Percentiles rank a stretch among this genome's conserved stretches.
These are phyloP conservation scores for Drosophila lutescens DNA, from an alignment of 2,888 invertebrate genomes.

Conservation along the genomic window DNA sequence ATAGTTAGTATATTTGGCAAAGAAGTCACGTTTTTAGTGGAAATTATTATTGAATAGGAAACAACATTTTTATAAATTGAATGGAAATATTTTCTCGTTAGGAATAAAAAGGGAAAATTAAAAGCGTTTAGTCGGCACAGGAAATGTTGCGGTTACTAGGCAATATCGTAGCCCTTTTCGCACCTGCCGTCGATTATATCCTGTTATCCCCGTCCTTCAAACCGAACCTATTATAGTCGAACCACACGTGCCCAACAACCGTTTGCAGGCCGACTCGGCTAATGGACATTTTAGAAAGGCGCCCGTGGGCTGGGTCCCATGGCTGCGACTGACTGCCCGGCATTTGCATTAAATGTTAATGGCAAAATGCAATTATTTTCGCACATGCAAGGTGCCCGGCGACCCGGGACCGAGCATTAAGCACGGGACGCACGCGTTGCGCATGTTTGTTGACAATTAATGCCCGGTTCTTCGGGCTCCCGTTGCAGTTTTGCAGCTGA, in stretches of 20 bases:
- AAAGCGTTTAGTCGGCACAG: constrained; percentile 1
- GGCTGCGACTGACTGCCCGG: constrained; percentile 6
- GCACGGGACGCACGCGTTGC: constrained; percentile 43
- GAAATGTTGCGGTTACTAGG: constrained; percentile 6
- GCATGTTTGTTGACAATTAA: constrained; percentile 78
- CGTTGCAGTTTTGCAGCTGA: constrained; percentile 21
- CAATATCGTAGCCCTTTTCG: constrained; percentile 39
- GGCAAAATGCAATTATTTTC: constrained; percentile 70
- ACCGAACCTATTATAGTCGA: background rate
- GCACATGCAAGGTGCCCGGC: constrained; percentile 59
- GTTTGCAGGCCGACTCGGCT: constrained; percentile 25
- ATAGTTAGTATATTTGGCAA: too few species aligned
- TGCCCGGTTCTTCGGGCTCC: constrained; percentile 35
- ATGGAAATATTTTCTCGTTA: background rate
- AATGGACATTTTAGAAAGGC: constrained; percentile 37
- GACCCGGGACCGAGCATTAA: constrained; percentile 22
- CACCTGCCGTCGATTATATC: constrained; percentile 64
- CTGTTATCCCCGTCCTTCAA: background rate
- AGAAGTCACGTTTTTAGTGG: background rate
- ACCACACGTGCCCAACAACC: constrained; percentile 35
- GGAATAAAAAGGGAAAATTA: background rate
- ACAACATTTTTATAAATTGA: background rate
- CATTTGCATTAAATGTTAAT: constrained; percentile 54
- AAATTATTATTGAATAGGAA: background rate
- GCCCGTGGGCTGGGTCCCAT: constrained; percentile 3